Evolutionary conservation across 2,113 vertebrate species (phyloP).

Genomic region (Danionella cerebrum): DNA sequence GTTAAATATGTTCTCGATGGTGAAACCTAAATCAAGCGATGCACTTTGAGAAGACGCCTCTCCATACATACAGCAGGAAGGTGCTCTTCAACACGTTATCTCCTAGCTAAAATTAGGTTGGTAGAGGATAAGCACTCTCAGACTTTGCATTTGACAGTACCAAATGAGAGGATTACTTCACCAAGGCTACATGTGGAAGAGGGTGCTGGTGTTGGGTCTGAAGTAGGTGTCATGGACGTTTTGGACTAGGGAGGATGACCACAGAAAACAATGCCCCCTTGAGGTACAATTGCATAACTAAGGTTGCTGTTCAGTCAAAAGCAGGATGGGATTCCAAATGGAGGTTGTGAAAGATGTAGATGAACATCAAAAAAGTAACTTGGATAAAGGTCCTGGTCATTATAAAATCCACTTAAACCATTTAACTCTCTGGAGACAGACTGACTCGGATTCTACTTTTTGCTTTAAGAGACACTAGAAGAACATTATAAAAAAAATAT

Average conservation of each 20-base stretch:
- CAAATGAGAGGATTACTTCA: constrained; percentile 60
- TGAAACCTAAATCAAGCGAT: not conserved
- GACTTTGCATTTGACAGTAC: constrained; percentile 43
- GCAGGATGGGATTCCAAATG: no score
- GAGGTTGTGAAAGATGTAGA: constrained; percentile 60
- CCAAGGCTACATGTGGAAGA: constrained; percentile 63
- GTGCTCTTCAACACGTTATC: constrained; percentile 55
- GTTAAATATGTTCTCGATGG: not conserved
- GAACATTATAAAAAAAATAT: no score
- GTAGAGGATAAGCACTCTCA: constrained; percentile 61
- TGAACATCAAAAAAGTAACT: no score
- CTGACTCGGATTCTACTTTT: no score
- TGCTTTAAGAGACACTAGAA: no score
- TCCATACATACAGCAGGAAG: constrained; percentile 47
- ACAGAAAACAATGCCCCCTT: constrained; percentile 55
- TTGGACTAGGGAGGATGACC: constrained; percentile 42
- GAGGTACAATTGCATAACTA: constrained; percentile 46
- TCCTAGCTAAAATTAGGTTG: constrained; percentile 58
- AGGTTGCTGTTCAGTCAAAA: constrained; percentile 25
- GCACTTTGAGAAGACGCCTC: constrained; percentile 37
- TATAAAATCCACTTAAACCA: no score
- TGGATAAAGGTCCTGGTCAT: no score
- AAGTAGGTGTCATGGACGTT: constrained; percentile 63
- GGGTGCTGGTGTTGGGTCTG: constrained; percentile 55
- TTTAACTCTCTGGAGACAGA: no score